Conservation (phyloP, 2,888 invertebrate genomes). For the Hypsopygia costalis region DNA sequence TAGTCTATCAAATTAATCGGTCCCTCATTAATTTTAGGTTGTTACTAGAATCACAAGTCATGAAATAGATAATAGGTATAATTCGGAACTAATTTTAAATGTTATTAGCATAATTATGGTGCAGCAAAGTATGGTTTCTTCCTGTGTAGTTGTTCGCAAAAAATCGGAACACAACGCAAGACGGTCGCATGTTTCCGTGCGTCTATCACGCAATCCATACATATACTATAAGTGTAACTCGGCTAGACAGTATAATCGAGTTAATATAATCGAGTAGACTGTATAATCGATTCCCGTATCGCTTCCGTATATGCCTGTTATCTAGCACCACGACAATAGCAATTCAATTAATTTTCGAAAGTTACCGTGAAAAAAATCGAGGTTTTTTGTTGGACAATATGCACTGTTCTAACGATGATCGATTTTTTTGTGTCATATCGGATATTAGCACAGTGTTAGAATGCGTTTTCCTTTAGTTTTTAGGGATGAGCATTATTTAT, state of each 20-base stretch:
- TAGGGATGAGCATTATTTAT: too few species aligned
- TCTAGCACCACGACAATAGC: constrained; percentile 17
- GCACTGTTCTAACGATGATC: not conserved
- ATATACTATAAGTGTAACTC: not conserved
- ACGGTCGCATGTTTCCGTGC: not conserved
- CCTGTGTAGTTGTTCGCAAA: not conserved
- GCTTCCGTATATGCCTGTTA: constrained; percentile 16
- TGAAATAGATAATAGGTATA: too few species aligned
- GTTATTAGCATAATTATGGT: too few species aligned
- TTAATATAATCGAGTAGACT: constrained; percentile 4
- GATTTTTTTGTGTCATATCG: too few species aligned
- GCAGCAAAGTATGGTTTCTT: too few species aligned
- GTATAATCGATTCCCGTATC: constrained; percentile 7
- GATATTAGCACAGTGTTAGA: too few species aligned
- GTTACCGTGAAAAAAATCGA: constrained; percentile 27
- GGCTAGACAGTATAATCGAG: constrained; percentile 2
- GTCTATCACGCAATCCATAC: not conserved
- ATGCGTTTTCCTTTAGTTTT: too few species aligned
- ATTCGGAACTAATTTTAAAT: too few species aligned
- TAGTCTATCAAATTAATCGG: too few species aligned
- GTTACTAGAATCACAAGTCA: too few species aligned
- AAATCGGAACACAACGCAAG: not conserved
- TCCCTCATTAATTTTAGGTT: too few species aligned
- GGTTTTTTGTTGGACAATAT: constrained; percentile 26
- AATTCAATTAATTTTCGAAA: constrained; percentile 40